Base-by-base conservation (phyloP, 2,797 vertebrate genomes). In the Mus minutoides region DNA sequence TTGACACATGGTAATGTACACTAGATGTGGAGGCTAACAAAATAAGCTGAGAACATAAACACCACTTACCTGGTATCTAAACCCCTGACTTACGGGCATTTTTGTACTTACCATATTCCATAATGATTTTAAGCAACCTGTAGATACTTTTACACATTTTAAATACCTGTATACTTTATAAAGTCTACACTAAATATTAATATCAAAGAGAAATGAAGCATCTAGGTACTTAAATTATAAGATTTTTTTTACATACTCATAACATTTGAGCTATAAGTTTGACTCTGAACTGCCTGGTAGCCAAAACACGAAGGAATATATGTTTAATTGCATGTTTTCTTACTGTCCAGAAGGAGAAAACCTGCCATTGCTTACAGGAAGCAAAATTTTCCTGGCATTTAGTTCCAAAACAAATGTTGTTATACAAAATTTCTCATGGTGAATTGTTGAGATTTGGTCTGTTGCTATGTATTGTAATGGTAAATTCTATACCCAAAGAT, bases 221-320 rank as follows among this genome's bases (percentile, higher is more conserved):
- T 92, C 62, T 24, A 8, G 37, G n/a, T 85, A 73, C 29, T 8
- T 62, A 26, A 31, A 10, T 6, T 16, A 79, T 2, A 82, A n/a
- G 9, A 40, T 78, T 60, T 60, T 87, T 88, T 60, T 87, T 88
- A 79, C 0, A 67, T 14, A 93, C 2, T n/a, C 60, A 79, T 88
- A 67, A 78, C 96, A 90, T 17, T 26, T 76, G 73, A 40, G 29
- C 24, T 94, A 67, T 37, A 89, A 31, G 4, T 91, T 96, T 86
- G 73, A 52, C 46, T 60, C 78, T 92, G 90, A 93, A 46, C 52
- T 93, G 92, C 86, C 78, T 79, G 67, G 92, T 71, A 95, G 73
- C 71, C 92, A 93, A 97, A 95, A 46, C 16, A 90, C 52, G 96
- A 90, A 97, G 78, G 46, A 92, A 97, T 94, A 84, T 96, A 76